Conservation (phyloP, 2,797 vertebrate species). For the Propithecus deckenii region DNA sequence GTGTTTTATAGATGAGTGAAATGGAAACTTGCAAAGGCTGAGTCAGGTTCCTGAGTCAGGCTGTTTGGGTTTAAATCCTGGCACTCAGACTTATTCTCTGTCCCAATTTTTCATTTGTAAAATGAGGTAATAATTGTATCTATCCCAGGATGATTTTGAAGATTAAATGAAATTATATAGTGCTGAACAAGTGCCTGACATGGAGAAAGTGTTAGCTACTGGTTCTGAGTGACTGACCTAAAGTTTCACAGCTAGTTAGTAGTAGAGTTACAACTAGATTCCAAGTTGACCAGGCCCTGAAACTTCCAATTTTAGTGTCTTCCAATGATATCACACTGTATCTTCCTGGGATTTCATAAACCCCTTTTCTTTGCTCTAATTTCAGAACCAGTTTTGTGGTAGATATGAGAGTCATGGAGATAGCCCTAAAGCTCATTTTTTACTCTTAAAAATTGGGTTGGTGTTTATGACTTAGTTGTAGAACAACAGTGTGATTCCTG, state of each 20-base stretch:
- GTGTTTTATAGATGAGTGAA: not conserved
- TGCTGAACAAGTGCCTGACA: not conserved
- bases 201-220: not conserved
- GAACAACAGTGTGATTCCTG: not conserved
- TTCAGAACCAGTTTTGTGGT: not conserved
- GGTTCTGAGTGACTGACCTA: not conserved
- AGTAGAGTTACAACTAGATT: not conserved
- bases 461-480: not conserved
- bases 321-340: not conserved
- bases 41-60: not conserved
- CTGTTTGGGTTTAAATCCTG: not conserved
- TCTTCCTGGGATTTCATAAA: not conserved
- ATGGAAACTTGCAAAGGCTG: not conserved
- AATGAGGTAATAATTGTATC: not conserved
- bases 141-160: not conserved
- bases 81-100: not conserved
- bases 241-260: not conserved
- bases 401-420: not conserved
- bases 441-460: not conserved
- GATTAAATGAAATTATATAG: not conserved
- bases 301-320: not conserved
- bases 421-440: not conserved
- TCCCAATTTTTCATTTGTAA: not conserved
- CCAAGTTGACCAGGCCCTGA: not conserved
- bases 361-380: not conserved